Evolutionary conservation across 2,888 invertebrate genomes (phyloP).

Genomic region (Trachelus troglodyta): DNA sequence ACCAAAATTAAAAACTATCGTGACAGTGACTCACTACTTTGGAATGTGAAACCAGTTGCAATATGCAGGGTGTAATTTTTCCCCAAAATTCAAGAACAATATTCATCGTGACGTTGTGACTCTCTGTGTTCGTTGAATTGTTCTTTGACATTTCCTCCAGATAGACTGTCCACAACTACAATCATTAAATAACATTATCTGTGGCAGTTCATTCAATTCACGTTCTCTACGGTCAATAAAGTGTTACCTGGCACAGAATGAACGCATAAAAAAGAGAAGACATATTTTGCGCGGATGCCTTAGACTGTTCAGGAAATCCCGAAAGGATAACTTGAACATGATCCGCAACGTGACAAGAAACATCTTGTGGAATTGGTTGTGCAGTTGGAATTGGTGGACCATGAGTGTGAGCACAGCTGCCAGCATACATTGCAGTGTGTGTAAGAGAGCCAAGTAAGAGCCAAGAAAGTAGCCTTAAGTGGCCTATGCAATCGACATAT

Average conservation of each 20-base stretch:
- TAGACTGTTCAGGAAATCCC: slow-evolving; percentile 96
- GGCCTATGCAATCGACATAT: slow-evolving; percentile 94
- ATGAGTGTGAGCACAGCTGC: slow-evolving; percentile 54
- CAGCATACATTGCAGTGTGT: slow-evolving; percentile 79
- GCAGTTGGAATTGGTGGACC: slow-evolving; percentile 67
- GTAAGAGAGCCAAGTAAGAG: slow-evolving; percentile 94
- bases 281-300: slow-evolving; percentile 93
- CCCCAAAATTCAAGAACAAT: slow-evolving; percentile 98
- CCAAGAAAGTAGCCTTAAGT: slow-evolving; percentile 96
- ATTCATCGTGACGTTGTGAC: slow-evolving; percentile 79
- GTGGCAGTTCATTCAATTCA: not conserved
- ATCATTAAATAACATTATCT: not conserved
- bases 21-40: slow-evolving; percentile 80
- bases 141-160: slow-evolving; percentile 86
- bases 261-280: slow-evolving; percentile 97
- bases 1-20: not conserved
- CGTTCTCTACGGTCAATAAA: slow-evolving; percentile 14
- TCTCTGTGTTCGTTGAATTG: slow-evolving; percentile 76
- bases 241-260: slow-evolving; percentile 88
- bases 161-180: slow-evolving; percentile 95
- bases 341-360: slow-evolving; percentile 96
- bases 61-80: slow-evolving; percentile 94
- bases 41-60: slow-evolving; percentile 91
- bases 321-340: slow-evolving; percentile 97
- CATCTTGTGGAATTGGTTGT: slow-evolving; percentile 95